These are phyloP conservation scores for Amiota communis DNA, from an alignment of 2,888 invertebrate species.

Conservation along the genomic window DNA sequence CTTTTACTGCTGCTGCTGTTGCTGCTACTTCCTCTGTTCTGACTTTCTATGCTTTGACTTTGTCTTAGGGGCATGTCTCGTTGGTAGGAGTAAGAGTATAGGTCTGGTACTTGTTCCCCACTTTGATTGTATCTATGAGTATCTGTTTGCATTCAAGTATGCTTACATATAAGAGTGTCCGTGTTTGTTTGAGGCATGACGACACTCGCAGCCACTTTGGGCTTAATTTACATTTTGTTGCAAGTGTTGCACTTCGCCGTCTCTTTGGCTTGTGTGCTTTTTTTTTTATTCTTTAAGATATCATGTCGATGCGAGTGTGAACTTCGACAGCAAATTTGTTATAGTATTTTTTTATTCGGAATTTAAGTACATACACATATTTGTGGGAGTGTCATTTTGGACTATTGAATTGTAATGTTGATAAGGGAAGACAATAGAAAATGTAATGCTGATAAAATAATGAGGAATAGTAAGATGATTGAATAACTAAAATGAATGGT, in stretches of 20 bases:
- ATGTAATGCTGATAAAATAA: too few species aligned
- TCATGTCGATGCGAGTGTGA: constrained; percentile 17
- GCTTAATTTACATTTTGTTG: constrained; percentile 31
- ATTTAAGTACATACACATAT: too few species aligned
- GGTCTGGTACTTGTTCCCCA: neutral
- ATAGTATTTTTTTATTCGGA: neutral
- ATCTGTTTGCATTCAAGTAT: too few species aligned
- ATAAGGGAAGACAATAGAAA: too few species aligned
- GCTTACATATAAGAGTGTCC: too few species aligned
- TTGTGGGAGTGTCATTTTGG: neutral
- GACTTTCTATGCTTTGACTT: neutral
- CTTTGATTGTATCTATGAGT: constrained; percentile 28
- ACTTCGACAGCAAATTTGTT: constrained; percentile 35
- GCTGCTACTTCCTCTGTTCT: neutral
- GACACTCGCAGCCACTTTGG: constrained; percentile 33
- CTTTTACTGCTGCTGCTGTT: neutral
- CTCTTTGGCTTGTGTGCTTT: neutral
- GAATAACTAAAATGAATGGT: too few species aligned
- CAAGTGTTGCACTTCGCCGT: constrained; percentile 26
- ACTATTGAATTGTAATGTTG: too few species aligned
- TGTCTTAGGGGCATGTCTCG: constrained; percentile 10
- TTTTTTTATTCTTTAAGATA: neutral
- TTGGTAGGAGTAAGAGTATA: neutral
- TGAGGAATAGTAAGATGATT: too few species aligned
- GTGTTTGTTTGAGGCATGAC: constrained; percentile 9